Percentiles rank a stretch among this genome's conserved stretches.
Evolutionary conservation across 2,888 invertebrate species (phyloP).

Genomic region (Dichetophora obliterata): DNA sequence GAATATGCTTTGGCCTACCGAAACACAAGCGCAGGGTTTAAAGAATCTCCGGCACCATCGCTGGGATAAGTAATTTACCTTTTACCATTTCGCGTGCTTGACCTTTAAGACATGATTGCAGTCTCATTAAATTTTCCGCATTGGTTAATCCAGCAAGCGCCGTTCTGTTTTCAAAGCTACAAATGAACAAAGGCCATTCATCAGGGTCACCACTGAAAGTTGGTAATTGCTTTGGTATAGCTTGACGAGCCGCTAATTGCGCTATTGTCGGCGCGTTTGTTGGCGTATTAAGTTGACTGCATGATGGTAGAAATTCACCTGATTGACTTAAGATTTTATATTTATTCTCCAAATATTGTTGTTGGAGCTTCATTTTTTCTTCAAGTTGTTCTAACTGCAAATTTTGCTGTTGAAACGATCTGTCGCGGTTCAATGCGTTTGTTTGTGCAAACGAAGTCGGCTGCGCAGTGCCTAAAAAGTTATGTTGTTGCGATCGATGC

Average conservation of each 20-base stretch:
- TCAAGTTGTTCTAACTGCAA: not conserved
- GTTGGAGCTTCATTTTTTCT: not conserved
- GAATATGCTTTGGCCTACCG: not conserved
- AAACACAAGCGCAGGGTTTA: conserved; percentile 37
- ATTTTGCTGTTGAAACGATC: not conserved
- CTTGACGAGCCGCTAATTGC: no score
- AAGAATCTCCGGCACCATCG: conserved; percentile 41
- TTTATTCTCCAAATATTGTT: not conserved
- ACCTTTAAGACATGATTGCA: conserved; percentile 37
- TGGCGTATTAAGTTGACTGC: not conserved
- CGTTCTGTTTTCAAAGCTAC: conserved; percentile 40
- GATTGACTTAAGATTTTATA: not conserved
- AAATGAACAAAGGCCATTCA: conserved; percentile 39
- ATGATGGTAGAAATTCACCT: not conserved
- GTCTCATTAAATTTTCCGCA: conserved; percentile 36
- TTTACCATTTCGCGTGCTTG: conserved; percentile 40
- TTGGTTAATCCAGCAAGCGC: conserved; percentile 28
- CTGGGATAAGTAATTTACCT: conserved; percentile 28
- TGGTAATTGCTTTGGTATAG: conserved; percentile 40
- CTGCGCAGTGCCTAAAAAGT: no score
- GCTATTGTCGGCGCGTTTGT: no score
- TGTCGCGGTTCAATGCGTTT: not conserved
- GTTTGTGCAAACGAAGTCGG: no score
- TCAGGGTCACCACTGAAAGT: conserved; percentile 38
- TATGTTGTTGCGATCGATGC: no score